Evolutionary conservation across 2,888 invertebrate genomes (phyloP).

Genomic region (Globia sparganii): DNA sequence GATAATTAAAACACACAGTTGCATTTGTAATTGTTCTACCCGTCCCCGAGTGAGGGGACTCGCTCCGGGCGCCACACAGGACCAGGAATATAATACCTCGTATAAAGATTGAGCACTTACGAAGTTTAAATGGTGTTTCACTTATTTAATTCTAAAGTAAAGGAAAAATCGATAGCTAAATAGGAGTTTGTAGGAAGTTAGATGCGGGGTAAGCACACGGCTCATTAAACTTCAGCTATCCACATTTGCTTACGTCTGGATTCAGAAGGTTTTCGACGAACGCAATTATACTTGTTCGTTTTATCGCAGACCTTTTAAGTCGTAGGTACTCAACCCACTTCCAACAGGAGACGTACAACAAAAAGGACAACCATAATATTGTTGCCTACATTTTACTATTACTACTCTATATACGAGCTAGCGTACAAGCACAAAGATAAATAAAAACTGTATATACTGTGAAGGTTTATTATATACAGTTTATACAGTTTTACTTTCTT

Average conservation of each 20-base stretch:
- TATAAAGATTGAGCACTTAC: constrained; percentile 62
- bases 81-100: constrained; percentile 55
- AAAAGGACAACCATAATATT: constrained; percentile 62
- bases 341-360: constrained; percentile 60
- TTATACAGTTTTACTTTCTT: too few species aligned
- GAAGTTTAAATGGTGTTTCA: constrained; percentile 70
- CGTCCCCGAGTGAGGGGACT: constrained; percentile 5
- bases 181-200: constrained; percentile 77
- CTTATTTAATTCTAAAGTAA: constrained; percentile 75
- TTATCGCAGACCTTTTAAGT: constrained; percentile 81
- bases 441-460: constrained; percentile 33
- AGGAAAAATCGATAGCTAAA: constrained; percentile 76
- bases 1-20: constrained; percentile 64
- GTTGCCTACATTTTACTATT: constrained; percentile 60
- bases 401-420: constrained; percentile 53
- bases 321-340: constrained; percentile 74
- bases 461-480: too few species aligned
- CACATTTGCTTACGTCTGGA: constrained; percentile 84
- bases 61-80: constrained; percentile 9
- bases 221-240: constrained; percentile 84
- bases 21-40: constrained; percentile 51
- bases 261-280: constrained; percentile 76
- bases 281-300: constrained; percentile 83
- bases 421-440: constrained; percentile 34
- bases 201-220: constrained; percentile 77